Conservation (phyloP, 2,888 invertebrate species). For the Dendrolimus pini region DNA sequence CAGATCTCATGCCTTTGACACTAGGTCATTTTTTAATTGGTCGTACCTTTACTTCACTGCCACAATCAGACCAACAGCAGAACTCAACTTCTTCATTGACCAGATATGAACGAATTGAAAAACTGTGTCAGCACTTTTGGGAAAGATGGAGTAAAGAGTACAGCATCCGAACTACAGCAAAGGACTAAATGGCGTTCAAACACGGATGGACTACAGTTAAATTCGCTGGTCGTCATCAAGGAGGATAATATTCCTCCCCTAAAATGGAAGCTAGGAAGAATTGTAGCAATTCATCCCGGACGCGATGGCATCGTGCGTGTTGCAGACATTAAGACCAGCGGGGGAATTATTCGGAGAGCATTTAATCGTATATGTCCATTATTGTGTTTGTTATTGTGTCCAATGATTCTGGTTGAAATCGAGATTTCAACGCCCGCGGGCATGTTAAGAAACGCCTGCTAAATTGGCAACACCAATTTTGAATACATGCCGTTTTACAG, state of each 20-base stretch:
- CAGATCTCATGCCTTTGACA: conserved; percentile 11
- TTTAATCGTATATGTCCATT: conserved; percentile 9
- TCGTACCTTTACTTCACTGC: conserved; percentile 5
- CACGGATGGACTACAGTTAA: conserved; percentile 4
- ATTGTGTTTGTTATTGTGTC: not conserved
- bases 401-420: conserved; percentile 1
- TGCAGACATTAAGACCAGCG: conserved; percentile 13
- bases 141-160: conserved; percentile 15
- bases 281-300: conserved; percentile 10
- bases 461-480: no score
- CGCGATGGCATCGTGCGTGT: conserved; percentile 15
- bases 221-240: conserved; percentile 14
- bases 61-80: not conserved
- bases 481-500: no score
- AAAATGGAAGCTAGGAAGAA: conserved; percentile 18
- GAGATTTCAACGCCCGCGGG: conserved; percentile 8
- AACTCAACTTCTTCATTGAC: not conserved
- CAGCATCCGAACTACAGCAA: conserved; percentile 16
- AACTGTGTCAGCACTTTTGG: conserved; percentile 13
- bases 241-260: conserved; percentile 15
- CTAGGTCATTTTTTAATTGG: conserved; percentile 17
- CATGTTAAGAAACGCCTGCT: conserved; percentile 9
- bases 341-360: conserved; percentile 8
- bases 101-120: conserved; percentile 9
- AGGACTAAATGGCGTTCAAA: conserved; percentile 14